Base-by-base conservation (phyloP, 2,888 invertebrate species). In the Scelioninae gen. 2 region DNA sequence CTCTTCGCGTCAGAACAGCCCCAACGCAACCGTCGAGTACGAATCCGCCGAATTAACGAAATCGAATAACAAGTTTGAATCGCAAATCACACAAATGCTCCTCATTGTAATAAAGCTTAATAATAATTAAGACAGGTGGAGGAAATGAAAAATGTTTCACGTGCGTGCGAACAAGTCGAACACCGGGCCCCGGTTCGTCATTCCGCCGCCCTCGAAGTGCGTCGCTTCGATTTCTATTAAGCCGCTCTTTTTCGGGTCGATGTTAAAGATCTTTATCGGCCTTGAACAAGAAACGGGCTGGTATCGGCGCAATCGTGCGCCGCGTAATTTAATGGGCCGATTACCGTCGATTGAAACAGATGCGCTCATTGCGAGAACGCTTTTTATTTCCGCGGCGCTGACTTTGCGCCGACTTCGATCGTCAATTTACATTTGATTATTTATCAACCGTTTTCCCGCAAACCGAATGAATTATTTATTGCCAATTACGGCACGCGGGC, bases 41-140 rank as follows among this genome's bases (percentile, higher is more conserved):
- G n/a, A n/a, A n/a, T n/a, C n/a, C n/a, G n/a, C n/a, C n/a, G n/a
- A n/a, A n/a, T n/a, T n/a, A n/a, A n/a, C n/a, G n/a, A n/a, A n/a
- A n/a, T n/a, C n/a, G n/a, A n/a, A n/a, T n/a, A n/a, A n/a, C n/a
- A n/a, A n/a, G n/a, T n/a, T n/a, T n/a, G 41, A 55, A 39, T 4
- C 22, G 10, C n/a, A 45, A 45, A 60, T 33, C 31, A 1, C 16
- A 10, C 2, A 11, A 50, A 10, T 55, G 53, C 55, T 28, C 45
- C 10, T 19, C 13, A 9, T 43, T 58, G 52, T 52, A 1, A 37
- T 9, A 9, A 33, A 7, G 25, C 11, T 37, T 60, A 25, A 53
- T 39, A 69, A 78, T 75, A 78, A 78, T 76, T 79, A 76, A 76
- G 80, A 81, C 81, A 81, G 81, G 78, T 81, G 81, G 75, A 78